Evolutionary conservation across 2,888 invertebrate species (phyloP).

Genomic region (Drosophila neutralis): DNA sequence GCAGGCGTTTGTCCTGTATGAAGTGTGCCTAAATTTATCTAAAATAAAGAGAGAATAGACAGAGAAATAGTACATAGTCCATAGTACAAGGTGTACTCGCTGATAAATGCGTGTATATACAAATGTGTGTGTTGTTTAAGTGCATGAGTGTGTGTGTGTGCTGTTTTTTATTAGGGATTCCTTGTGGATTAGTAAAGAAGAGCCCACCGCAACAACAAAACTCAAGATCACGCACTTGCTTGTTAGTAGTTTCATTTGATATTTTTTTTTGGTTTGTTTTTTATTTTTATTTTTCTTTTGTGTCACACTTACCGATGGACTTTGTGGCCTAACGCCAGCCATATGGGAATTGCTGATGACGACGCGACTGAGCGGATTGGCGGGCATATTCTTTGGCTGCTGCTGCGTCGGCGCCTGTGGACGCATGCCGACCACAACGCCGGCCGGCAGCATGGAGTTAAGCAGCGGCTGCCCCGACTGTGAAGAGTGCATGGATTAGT

Average conservation of each 20-base stretch:
- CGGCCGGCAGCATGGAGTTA: conserved; percentile 89
- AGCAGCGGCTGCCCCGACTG: conserved; percentile 87
- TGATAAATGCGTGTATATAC: conserved; percentile 39
- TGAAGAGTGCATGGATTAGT: conserved; percentile 30
- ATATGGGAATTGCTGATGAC: conserved; percentile 93
- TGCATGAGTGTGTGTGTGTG: conserved; percentile 35
- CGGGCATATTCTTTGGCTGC: conserved; percentile 90
- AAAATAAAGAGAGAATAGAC: conserved; percentile 80
- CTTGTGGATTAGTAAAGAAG: conserved; percentile 67
- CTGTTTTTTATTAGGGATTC: conserved; percentile 28
- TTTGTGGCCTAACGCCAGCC: conserved; percentile 92
- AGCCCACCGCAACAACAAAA: conserved; percentile 67
- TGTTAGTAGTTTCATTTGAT: neutral
- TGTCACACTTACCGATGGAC: conserved; percentile 87
- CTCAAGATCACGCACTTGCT: conserved; percentile 21
- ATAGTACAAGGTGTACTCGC: conserved; percentile 33
- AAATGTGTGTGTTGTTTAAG: conserved; percentile 26
- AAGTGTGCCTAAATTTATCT: conserved; percentile 95
- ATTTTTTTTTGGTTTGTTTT: neutral
- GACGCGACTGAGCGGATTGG: conserved; percentile 92
- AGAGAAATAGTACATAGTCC: conserved; percentile 46
- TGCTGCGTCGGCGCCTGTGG: conserved; percentile 89
- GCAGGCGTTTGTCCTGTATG: conserved; percentile 95
- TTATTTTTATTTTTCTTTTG: neutral
- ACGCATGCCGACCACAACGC: conserved; percentile 94